Evolutionary conservation across 2,797 vertebrate genomes (phyloP), one percentile per base, ranked within the genome.

Genomic region (Lerista edwardsae): DNA sequence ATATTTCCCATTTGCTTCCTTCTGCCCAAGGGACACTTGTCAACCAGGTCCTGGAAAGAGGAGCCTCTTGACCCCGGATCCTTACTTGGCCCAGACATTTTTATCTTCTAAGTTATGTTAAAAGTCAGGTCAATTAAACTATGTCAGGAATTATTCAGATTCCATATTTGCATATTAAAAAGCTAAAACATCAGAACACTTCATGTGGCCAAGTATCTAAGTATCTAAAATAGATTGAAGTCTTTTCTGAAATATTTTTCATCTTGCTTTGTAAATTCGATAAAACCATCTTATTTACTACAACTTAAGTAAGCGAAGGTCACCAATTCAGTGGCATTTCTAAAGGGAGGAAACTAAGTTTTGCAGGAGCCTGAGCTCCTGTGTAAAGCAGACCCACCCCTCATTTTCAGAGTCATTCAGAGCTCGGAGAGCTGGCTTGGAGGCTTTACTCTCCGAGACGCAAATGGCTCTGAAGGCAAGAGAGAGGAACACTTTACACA

Each of bases 1-100:
- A 86, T 82, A 72, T 64, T 85, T 80, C 11, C 84, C 59, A 72
- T 91, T 80, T 92, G 88, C 57, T 73, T 72, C 67, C 75, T 29
- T 86, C 75, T 87, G 91, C 84, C 57, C 61, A 80, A 51, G 79
- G 82, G 7, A 6, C 44, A 59, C 34, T 71, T 84, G 27, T 69
- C 15, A 62, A 41, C 27, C 55, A 12, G 39, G 6, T n/a, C 25
- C 21, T 15, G 65, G 62, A 15, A 47, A 81, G 77, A 62, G 25
- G 47, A 74, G 47, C 31, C 36, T n/a, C n/a, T 41, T 65, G 25
- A 57, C 27, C 17, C 17, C 55, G 4, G 21, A 65, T 62, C 15
- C 39, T 44, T 4, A 9, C 69, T 36, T 72, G 23, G 12, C 41
- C 41, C 44, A 72, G 36, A 27, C 23, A 4, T 72, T 72, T 64